phyloP scores from a whole-genome alignment of 2,113 vertebrate genomes.

The Chauna torquata region DNA sequence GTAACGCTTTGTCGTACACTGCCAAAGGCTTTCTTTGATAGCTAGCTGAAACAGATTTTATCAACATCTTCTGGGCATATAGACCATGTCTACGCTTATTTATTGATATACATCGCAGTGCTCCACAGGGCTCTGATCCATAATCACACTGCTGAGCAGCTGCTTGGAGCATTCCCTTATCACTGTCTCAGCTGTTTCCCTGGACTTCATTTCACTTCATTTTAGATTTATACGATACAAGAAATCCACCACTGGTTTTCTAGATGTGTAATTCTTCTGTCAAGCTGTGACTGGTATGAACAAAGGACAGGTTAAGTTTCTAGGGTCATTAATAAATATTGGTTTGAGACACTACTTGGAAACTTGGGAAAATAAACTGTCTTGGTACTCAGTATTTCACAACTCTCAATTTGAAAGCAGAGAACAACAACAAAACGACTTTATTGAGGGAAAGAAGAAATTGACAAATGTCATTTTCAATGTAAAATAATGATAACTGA shows the following conservation, averaged over 20 bases:
- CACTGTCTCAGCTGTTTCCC: not conserved
- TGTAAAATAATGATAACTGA: not conserved
- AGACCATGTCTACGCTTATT: not conserved
- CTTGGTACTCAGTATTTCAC: not conserved
- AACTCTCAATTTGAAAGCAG: not conserved
- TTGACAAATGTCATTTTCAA: not conserved
- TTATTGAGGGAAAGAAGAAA: not conserved
- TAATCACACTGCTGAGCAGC: not conserved
- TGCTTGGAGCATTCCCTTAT: conserved; percentile 2
- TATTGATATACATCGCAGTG: conserved; percentile 4
- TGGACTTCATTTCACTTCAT: not conserved
- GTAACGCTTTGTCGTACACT: not conserved
- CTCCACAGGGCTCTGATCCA: not conserved
- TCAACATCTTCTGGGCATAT: conserved; percentile 33
- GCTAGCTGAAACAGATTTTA: conserved; percentile 29
- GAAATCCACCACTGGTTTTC: not conserved
- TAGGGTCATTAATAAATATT: not conserved
- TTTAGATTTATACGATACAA: not conserved
- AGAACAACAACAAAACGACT: not conserved
- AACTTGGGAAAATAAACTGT: not conserved
- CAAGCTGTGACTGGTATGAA: not conserved
- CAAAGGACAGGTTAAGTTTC: not conserved
- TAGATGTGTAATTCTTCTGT: not conserved
- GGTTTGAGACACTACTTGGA: accelerated
- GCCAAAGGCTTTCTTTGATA: conserved; percentile 10